Evolutionary conservation across 2,888 invertebrate species (phyloP), one percentile per base, ranked within the genome.

Genomic region (Agelastica alni): DNA sequence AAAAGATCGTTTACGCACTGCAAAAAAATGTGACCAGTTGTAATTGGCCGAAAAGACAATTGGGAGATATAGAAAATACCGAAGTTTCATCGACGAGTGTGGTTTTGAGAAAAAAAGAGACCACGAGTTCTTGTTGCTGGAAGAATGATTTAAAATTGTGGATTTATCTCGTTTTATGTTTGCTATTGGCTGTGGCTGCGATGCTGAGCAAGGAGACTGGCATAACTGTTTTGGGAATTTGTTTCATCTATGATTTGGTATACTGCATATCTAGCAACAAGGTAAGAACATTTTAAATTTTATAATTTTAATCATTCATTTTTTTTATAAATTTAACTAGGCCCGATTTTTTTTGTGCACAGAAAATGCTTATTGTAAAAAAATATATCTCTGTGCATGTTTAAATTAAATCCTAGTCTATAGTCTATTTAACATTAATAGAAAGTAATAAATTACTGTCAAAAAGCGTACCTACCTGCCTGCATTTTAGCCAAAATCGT

Each of bases 161-260:
- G 82, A 60, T 83, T 63, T 87, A 84, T 65, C 78, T 91, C 67
- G 79, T 81, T 48, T 78, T 83, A 59, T 82, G 85, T 59, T 76
- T 86, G 65, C 63, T 85, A 74, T 77, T 73, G 78, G 58, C 70
- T 79, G 74, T 89, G 60, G 87, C 89, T 37, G 92, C 93, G 61
- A 89, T 96, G 79, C 82, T 97, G 65, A 93, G 93, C 80, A 97
- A 96, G 80, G 97, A 97, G 79, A 95, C 95, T 45, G 96, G 96
- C 47, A 86, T 96, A 71, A 94, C 94, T 63, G 93, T 95, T 58
- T 80, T 97, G 69, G 88, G 91, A 52, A 86, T 96, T 60, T 96
- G 96, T 79, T 89, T 89, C 66, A 81, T 91, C 61, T 96, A 93
- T 80, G 96, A 97, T 78, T 80, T 92, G 71, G 78, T 87, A 65